A percentile compares a stretch with the other conserved stretches of the same genome.
phyloP scores from a whole-genome alignment of 2,888 invertebrate genomes.

The Calameuta filiformis region DNA sequence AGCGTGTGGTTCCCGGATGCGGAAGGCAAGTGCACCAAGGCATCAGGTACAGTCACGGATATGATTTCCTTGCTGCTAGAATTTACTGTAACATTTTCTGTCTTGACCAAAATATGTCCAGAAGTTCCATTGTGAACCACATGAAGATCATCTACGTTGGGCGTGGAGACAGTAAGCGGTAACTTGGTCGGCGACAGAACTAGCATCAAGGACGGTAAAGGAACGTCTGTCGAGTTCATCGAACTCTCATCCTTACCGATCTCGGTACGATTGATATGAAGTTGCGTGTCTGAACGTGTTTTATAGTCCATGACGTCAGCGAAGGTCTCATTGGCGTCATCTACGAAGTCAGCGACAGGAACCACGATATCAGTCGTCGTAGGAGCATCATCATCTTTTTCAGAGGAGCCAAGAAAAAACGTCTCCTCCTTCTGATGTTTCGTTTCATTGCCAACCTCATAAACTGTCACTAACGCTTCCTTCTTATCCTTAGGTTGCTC shows the following conservation, averaged over 20 bases:
- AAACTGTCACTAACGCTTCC: conserved; percentile 11
- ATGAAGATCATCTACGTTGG: conserved; percentile 17
- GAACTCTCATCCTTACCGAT: conserved; percentile 7
- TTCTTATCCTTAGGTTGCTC: conserved; percentile 1
- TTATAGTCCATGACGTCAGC: conserved; percentile 51
- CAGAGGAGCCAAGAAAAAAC: conserved; percentile 31
- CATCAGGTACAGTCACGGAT: not conserved
- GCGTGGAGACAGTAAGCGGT: conserved; percentile 17
- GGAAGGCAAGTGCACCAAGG: not conserved
- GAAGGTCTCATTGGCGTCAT: conserved; percentile 43
- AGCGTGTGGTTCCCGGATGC: conserved; percentile 17
- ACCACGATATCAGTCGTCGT: conserved; percentile 26
- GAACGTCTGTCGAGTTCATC: not conserved
- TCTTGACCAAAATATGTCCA: conserved; percentile 26
- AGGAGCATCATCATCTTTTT: not conserved
- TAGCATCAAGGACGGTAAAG: conserved; percentile 40
- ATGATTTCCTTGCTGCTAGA: conserved; percentile 17
- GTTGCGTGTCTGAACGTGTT: conserved; percentile 32
- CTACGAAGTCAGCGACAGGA: conserved; percentile 48
- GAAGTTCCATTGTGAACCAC: conserved; percentile 24
- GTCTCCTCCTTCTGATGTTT: conserved; percentile 15
- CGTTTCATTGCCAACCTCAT: conserved; percentile 30
- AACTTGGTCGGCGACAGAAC: conserved; percentile 44
- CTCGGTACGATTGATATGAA: conserved; percentile 15
- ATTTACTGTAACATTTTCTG: conserved; percentile 33